Percentiles rank a stretch among this genome's conserved stretches.
phyloP scores from a whole-genome alignment of 2,113 vertebrate species.

The Crotalus tigris region DNA sequence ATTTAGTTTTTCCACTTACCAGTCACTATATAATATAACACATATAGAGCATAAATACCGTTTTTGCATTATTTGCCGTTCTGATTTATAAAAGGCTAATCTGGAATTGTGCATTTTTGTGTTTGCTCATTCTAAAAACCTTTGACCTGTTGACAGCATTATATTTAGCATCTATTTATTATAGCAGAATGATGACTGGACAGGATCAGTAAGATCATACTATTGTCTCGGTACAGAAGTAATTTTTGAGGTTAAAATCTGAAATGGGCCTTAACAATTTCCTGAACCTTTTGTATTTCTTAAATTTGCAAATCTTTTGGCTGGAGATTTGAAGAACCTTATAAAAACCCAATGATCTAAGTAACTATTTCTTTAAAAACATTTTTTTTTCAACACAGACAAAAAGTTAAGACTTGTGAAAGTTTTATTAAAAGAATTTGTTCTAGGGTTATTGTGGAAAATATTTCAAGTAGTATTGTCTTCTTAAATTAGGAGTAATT shows the following conservation, averaged over 20 bases:
- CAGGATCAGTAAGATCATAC: not conserved
- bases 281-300: not conserved
- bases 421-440: not conserved
- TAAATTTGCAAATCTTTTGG: not conserved
- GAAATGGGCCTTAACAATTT: not conserved
- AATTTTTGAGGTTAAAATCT: not conserved
- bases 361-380: not conserved
- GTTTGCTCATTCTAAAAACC: not conserved
- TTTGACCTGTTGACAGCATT: not conserved
- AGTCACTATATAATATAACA: not conserved
- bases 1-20: not conserved
- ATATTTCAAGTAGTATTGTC: not conserved
- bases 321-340: not conserved
- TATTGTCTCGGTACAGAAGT: not conserved
- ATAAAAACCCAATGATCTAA: not conserved
- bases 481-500: not conserved
- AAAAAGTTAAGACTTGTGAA: not conserved
- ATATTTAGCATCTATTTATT: not conserved
- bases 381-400: not conserved
- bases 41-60: not conserved
- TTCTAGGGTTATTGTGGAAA: not conserved
- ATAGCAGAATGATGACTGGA: not conserved
- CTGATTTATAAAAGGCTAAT: not conserved
- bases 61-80: not conserved
- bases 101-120: not conserved